Evolutionary conservation across 2,113 vertebrate species (phyloP).

Genomic region (Nerophis ophidion): DNA sequence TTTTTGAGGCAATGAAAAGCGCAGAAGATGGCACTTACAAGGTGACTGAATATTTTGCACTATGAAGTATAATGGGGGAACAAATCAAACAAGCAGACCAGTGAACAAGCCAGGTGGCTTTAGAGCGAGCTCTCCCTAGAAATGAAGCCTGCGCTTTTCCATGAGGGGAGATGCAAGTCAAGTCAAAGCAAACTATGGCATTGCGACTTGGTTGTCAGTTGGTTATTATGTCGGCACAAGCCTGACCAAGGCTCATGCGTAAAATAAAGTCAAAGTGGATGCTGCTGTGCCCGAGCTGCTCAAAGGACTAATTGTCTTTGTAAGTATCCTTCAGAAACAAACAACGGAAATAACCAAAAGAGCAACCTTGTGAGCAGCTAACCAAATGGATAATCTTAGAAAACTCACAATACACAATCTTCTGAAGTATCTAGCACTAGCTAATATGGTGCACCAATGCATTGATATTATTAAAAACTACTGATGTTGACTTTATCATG

Average conservation of each 20-base stretch:
- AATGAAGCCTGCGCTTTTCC: conserved; percentile 88
- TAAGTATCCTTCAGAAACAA: conserved; percentile 86
- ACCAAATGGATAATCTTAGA: neutral
- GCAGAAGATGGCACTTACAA: conserved; percentile 91
- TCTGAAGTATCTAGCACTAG: neutral
- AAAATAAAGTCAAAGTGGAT: conserved; percentile 84
- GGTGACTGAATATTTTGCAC: conserved; percentile 90
- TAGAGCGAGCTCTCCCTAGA: conserved; percentile 80
- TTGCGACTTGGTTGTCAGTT: conserved; percentile 96
- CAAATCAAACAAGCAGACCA: conserved; percentile 53
- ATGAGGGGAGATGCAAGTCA: conserved; percentile 85
- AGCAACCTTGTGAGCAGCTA: neutral
- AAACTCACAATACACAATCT: neutral
- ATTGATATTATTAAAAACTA: neutral
- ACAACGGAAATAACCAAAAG: conserved; percentile 38
- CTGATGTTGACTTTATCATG: neutral
- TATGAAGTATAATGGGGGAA: conserved; percentile 67
- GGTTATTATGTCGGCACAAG: conserved; percentile 95
- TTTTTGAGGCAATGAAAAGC: conserved; percentile 93
- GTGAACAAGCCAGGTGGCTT: conserved; percentile 58
- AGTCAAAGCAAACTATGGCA: conserved; percentile 74
- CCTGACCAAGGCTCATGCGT: conserved; percentile 90
- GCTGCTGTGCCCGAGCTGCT: conserved; percentile 91
- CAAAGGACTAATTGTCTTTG: conserved; percentile 84
- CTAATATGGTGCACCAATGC: neutral